Evolutionary conservation across 2,888 invertebrate genomes (phyloP), one percentile per base, ranked within the genome.

Genomic region (Pristionchus fissidentatus): DNA sequence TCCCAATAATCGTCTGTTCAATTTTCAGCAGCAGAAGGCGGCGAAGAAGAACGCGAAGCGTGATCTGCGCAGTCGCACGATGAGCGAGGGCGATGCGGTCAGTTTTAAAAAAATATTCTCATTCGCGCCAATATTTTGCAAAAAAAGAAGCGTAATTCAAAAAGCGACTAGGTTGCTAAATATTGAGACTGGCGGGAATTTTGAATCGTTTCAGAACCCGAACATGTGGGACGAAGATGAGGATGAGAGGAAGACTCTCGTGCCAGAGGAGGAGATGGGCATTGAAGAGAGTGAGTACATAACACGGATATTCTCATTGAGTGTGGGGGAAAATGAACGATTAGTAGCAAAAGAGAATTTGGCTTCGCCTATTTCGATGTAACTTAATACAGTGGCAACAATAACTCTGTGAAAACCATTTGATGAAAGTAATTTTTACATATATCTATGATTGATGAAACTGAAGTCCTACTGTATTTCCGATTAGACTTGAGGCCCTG

Each of bases 11-110:
- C 38, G 66, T 38, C 43, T 73, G n/a, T 73, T 22, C 0, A 32
- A 43, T 43, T 73, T 73, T 43, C 73, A 73, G 73, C 43, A 73
- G 46, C n/a, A 73, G 43, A 73, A 73, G 73, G 29, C 26, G 26
- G 73, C 43, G 43, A 73, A 46, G 73, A 46, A 73, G 73, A 43
- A 13, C 38, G 46, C 43, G 43, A 73, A 73, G 73, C 43, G 46
- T 7, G 26, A 29, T 32, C 73, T 26, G 22, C 73, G 73, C 43
- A 43, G 73, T 35, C 32, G 73, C 15, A 73, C 43, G 29, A 46
- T 73, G 43, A 73, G 73, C 29, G 73, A 73, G 73, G 46, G 73
- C 13, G 73, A 73, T 46, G 73, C 46, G 2, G 73, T 73, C 5
- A 73, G 73, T 43, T 73, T 8, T 26, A 38, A 19, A 8, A 8